A percentile compares a stretch with the other conserved stretches of the same genome.
phyloP scores from a whole-genome alignment of 2,888 invertebrate genomes.

The Brachyptera putata region DNA sequence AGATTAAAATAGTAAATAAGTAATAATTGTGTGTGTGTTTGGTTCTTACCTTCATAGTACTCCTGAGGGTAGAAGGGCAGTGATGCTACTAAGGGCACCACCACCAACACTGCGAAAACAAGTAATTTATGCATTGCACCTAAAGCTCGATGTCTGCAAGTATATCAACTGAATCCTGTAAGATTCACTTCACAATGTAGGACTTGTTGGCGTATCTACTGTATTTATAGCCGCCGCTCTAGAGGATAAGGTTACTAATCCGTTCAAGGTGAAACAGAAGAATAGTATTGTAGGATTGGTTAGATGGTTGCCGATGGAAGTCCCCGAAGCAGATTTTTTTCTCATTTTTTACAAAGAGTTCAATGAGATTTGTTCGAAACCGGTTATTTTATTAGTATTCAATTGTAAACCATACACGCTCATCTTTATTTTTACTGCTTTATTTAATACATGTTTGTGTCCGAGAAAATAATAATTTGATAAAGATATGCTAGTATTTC shows the following conservation, averaged over 20 bases:
- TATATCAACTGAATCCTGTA: not conserved
- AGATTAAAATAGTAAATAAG: not conserved
- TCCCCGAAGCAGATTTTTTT: not conserved
- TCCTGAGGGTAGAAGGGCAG: not conserved
- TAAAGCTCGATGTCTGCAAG: no score
- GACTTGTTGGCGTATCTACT: not conserved
- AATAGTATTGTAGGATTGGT: not conserved
- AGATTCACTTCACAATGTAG: not conserved
- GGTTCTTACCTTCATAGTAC: conserved; percentile 1
- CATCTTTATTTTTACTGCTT: no score
- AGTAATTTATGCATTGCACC: not conserved
- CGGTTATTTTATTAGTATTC: not conserved
- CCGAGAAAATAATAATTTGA: no score
- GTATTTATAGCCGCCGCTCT: not conserved
- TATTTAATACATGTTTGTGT: no score
- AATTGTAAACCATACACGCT: no score
- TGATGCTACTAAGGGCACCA: not conserved
- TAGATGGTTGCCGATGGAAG: not conserved
- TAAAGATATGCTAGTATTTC: no score
- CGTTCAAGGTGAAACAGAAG: not conserved
- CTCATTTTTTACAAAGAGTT: no score
- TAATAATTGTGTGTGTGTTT: no score
- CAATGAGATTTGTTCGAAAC: not conserved
- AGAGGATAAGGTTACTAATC: not conserved
- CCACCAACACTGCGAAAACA: not conserved